Evolutionary conservation across 2,113 vertebrate genomes (phyloP).

Genomic region (Daubentonia madagascariensis): DNA sequence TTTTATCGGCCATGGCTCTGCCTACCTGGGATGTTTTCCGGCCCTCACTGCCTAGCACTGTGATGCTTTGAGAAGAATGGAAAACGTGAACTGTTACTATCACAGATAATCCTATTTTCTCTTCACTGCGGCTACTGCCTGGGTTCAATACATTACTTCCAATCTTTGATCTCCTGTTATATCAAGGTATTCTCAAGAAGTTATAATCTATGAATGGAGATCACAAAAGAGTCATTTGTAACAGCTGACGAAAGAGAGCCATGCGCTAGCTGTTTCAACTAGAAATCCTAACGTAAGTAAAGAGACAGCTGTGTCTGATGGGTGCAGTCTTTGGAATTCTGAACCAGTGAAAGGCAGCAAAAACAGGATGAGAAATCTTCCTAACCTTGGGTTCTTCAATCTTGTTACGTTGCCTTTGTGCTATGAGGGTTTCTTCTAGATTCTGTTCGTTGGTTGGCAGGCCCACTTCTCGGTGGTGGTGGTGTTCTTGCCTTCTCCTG

Average conservation of each 20-base stretch:
- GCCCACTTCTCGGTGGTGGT: neutral
- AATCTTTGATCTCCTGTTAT: neutral
- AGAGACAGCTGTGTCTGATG: neutral
- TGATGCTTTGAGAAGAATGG: neutral
- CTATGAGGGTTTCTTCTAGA: neutral
- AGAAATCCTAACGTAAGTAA: neutral
- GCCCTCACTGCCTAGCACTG: rapidly evolving
- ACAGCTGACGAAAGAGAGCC: neutral
- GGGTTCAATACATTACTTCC: neutral
- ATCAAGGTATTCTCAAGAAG: neutral
- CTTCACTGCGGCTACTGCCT: neutral
- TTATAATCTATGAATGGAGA: neutral
- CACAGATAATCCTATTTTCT: neutral
- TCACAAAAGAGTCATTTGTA: neutral
- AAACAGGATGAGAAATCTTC: neutral
- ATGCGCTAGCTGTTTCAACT: neutral
- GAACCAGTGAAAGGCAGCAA: neutral
- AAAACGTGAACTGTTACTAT: neutral
- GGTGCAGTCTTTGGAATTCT: neutral
- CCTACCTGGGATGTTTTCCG: neutral
- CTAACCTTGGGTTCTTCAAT: neutral
- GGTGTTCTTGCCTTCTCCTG: neutral
- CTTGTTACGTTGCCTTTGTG: neutral
- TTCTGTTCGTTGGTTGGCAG: neutral
- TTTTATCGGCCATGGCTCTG: neutral